Percentiles rank a stretch among this genome's conserved stretches.
These are phyloP conservation scores for Agonopterix alstromeriana DNA, from an alignment of 2,888 invertebrate genomes.

Conservation along the genomic window DNA sequence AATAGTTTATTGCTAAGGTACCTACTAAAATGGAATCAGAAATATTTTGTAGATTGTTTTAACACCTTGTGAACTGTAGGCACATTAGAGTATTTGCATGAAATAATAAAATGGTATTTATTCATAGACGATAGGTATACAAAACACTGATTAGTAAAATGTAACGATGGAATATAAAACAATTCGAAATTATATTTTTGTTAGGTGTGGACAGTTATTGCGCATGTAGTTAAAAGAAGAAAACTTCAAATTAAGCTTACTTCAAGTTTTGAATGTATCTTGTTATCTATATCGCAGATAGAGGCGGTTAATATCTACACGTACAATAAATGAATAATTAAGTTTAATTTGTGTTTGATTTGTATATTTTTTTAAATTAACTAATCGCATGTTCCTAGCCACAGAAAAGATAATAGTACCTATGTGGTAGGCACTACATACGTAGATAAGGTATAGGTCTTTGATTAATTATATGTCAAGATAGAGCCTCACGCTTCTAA, in stretches of 20 bases:
- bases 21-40: too few species aligned
- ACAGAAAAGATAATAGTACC: too few species aligned
- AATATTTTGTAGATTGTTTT: too few species aligned
- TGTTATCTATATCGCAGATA: constrained; percentile 55
- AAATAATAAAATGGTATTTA: background rate
- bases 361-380: too few species aligned
- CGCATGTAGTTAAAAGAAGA: constrained; percentile 16
- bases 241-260: constrained; percentile 37
- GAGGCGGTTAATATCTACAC: constrained; percentile 46
- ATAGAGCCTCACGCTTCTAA: too few species aligned
- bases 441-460: too few species aligned
- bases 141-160: background rate
- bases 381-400: too few species aligned
- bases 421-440: too few species aligned
- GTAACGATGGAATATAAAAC: constrained; percentile 12
- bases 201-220: constrained; percentile 36
- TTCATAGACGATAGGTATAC: background rate
- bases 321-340: constrained; percentile 39
- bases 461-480: too few species aligned
- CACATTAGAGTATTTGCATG: background rate
- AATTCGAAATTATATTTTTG: constrained; percentile 53
- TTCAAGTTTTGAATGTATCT: constrained; percentile 44
- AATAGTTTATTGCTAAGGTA: too few species aligned
- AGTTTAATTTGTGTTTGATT: constrained; percentile 19
- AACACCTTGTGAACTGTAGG: too few species aligned